phyloP scores from a whole-genome alignment of 53 echinoderm and acorn worm species.

The Apostichopus leukothele region DNA sequence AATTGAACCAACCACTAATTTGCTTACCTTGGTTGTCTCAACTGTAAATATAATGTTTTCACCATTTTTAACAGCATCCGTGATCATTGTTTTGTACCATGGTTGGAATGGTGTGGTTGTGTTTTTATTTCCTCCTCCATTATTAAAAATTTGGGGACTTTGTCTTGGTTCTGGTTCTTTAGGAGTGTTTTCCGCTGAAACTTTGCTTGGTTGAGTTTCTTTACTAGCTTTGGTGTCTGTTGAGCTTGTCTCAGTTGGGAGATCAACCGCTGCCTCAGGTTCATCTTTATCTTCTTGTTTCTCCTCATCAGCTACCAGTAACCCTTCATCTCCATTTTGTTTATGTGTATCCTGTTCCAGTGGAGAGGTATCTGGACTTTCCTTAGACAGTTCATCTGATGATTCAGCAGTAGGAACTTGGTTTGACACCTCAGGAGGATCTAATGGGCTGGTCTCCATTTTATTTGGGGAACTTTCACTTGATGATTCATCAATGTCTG shows the following conservation, averaged over 20 bases:
- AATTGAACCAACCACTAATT: background rate
- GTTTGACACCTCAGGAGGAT: background rate
- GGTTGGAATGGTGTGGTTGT: slow-evolving; percentile 82
- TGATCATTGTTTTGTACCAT: slow-evolving; percentile 83
- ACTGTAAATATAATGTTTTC: slow-evolving; percentile 78
- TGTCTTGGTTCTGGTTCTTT: slow-evolving; percentile 27
- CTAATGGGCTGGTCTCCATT: background rate
- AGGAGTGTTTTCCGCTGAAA: slow-evolving; percentile 9
- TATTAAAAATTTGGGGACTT: background rate
- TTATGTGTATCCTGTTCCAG: slow-evolving; percentile 39
- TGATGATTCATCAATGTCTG: slow-evolving; percentile 35
- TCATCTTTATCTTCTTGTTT: background rate
- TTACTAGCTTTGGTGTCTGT: background rate
- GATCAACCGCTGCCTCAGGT: background rate
- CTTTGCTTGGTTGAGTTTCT: background rate
- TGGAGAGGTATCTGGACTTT: background rate
- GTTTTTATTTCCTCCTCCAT: background rate
- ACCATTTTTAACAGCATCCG: slow-evolving; percentile 90
- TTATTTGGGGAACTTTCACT: slow-evolving; percentile 35
- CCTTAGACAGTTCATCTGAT: slow-evolving; percentile 1
- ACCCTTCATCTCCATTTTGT: background rate
- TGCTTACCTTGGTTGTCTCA: slow-evolving; percentile 76
- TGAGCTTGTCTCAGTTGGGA: background rate
- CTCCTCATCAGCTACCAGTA: background rate
- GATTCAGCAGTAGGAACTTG: background rate